Evolutionary conservation across 2,888 invertebrate species (phyloP), one percentile per base, ranked within the genome.

Genomic region (Cephalotes varians): DNA sequence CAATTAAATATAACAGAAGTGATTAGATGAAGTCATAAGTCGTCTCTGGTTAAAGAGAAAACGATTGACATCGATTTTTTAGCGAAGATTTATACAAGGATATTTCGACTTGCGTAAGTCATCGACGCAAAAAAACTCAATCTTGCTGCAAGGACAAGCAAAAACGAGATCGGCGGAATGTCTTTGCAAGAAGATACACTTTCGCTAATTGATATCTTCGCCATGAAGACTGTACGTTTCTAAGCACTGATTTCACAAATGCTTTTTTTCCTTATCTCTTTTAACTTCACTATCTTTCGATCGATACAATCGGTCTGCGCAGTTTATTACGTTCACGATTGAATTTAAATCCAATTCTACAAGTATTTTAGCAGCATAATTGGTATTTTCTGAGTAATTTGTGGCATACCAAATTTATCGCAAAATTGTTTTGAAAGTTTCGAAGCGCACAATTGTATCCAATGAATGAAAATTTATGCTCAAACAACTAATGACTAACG

Each of bases 151-250:
- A 21, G 56, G 51, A 37, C 56, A 2, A 21, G 6, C 37, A 37
- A 34, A n/a, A 83, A 85, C 21, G 31, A 81, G 81, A 74, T 67
- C 79, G 28, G 10, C 54, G 60, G 60, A 85, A 81, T 81, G 40
- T 64, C 18, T 80, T 81, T 67, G 62, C 10, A n/a, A 4, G 47
- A 51, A 34, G 65, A 82, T 85, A 81, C 72, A 82, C 77, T 88
- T 86, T 85, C 58, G 31, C 77, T 87, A 87, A 85, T 82, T 88
- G 81, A 3, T 80, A 71, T 77, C 85, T 82, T 56, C 47, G 54
- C 56, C 37, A 79, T 34, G 31, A 69, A 60, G 49, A 10, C 10
- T 40, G 10, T 18, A 18, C n/a, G 51, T 60, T 60, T 25, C 58
- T 25, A 54, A 58, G 28, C 7, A 62, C n/a, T 37, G 28, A 18